These are phyloP conservation scores for Apodemia mormo DNA, from an alignment of 2,888 invertebrate species.

Conservation along the genomic window DNA sequence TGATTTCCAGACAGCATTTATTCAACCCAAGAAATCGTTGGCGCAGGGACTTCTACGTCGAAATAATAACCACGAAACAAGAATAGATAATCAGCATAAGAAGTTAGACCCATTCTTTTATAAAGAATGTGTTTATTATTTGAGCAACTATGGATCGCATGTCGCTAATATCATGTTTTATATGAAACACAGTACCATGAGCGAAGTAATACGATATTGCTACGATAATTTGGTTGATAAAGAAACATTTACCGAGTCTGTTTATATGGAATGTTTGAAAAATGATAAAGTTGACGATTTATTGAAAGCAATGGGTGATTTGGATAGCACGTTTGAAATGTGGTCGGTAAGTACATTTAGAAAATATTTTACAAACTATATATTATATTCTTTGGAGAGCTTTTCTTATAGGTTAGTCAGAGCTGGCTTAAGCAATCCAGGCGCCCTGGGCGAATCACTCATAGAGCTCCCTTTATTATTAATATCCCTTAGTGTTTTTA, in stretches of 20 bases:
- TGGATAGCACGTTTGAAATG: constrained; percentile 84
- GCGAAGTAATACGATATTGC: constrained; percentile 86
- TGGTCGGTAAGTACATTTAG: constrained; percentile 82
- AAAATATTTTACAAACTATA: too few species aligned
- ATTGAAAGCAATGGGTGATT: constrained; percentile 83
- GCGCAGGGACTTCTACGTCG: constrained; percentile 70
- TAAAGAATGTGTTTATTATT: constrained; percentile 91
- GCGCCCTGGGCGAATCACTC: too few species aligned
- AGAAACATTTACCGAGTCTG: constrained; percentile 87
- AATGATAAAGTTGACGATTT: constrained; percentile 83
- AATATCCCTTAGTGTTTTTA: too few species aligned
- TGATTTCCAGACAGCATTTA: constrained; percentile 68
- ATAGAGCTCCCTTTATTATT: too few species aligned
- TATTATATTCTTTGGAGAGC: too few species aligned
- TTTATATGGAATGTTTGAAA: constrained; percentile 86
- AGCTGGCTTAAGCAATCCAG: too few species aligned
- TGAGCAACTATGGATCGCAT: constrained; percentile 90
- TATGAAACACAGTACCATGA: constrained; percentile 86
- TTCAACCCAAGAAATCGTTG: constrained; percentile 64
- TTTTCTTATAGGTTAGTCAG: too few species aligned
- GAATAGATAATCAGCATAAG: constrained; percentile 57
- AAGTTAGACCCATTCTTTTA: constrained; percentile 82
- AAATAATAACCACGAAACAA: constrained; percentile 63
- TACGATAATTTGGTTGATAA: constrained; percentile 85
- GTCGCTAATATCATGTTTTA: constrained; percentile 88